Percentiles rank a stretch among this genome's conserved stretches.
Conservation (phyloP, 2,888 invertebrate genomes). For the Caenorhabditis sulstoni region DNA sequence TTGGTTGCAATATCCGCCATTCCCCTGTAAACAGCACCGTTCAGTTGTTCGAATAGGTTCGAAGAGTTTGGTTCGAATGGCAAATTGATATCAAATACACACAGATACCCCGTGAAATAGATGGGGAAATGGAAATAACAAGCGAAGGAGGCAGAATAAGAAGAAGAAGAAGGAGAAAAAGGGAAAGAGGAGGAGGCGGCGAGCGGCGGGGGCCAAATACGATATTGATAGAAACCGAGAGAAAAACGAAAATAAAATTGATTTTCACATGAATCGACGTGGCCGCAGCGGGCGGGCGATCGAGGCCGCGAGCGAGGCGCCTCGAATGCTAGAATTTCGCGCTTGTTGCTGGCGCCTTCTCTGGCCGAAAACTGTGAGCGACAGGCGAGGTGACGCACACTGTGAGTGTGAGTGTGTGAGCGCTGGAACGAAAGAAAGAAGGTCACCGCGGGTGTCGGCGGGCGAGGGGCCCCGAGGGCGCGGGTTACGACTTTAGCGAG, state of each 20-base stretch:
- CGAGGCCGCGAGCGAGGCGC: background rate
- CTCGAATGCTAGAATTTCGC: conserved; percentile 40
- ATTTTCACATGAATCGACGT: conserved; percentile 56
- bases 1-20: conserved; percentile 56
- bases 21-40: conserved; percentile 46
- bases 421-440: conserved; percentile 18
- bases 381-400: background rate
- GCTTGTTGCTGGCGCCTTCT: conserved; percentile 29
- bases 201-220: conserved; percentile 43
- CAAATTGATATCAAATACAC: conserved; percentile 5
- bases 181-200: conserved; percentile 17
- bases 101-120: conserved; percentile 22
- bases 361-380: conserved; percentile 30
- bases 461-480: conserved; percentile 8
- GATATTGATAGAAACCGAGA: conserved; percentile 59
- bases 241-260: conserved; percentile 58
- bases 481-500: conserved; percentile 9
- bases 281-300: conserved; percentile 2
- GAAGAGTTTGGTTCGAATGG: conserved; percentile 21
- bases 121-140: conserved; percentile 23
- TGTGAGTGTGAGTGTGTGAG: conserved; percentile 34
- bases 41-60: conserved; percentile 14
- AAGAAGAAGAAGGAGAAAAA: conserved; percentile 22
- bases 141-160: background rate
- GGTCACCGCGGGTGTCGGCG: conserved; percentile 3